Conservation (phyloP, 2,888 invertebrate genomes). For the Phymatocera aterrima region DNA sequence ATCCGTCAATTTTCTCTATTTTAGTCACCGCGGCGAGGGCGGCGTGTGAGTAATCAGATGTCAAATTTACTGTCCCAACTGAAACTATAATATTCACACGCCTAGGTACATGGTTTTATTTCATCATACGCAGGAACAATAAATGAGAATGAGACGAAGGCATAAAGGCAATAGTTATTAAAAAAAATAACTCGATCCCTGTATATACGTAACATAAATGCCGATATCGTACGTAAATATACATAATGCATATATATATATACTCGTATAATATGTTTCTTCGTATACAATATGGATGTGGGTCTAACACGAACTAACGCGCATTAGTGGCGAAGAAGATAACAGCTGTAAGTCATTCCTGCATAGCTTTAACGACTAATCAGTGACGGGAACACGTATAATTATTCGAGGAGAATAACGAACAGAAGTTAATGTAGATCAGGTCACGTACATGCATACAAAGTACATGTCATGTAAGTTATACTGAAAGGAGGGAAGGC, state of each 20-base stretch:
- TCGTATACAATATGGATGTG: not conserved
- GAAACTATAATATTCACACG: not conserved
- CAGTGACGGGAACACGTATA: slow-evolving; percentile 5
- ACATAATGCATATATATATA: not conserved
- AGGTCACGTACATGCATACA: not conserved
- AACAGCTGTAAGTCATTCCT: slow-evolving; percentile 16
- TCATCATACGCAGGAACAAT: too few relatives aligned
- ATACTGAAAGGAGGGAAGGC: too few relatives aligned
- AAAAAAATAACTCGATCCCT: too few relatives aligned
- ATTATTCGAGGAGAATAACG: not conserved
- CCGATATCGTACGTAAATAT: not conserved
- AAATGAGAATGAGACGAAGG: too few relatives aligned
- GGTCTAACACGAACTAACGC: not conserved
- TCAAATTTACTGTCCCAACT: not conserved
- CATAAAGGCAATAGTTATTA: too few relatives aligned
- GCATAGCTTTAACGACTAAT: not conserved
- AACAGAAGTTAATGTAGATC: not conserved
- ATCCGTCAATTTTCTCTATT: not conserved
- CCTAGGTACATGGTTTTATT: too few relatives aligned
- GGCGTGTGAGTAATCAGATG: not conserved
- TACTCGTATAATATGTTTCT: not conserved
- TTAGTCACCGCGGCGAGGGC: not conserved
- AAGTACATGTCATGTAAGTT: too few relatives aligned
- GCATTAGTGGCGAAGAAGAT: not conserved
- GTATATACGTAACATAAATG: not conserved